Percentiles rank a stretch among this genome's conserved stretches.
phyloP scores from a whole-genome alignment of 2,797 vertebrate genomes.

The Garrulus glandarius region DNA sequence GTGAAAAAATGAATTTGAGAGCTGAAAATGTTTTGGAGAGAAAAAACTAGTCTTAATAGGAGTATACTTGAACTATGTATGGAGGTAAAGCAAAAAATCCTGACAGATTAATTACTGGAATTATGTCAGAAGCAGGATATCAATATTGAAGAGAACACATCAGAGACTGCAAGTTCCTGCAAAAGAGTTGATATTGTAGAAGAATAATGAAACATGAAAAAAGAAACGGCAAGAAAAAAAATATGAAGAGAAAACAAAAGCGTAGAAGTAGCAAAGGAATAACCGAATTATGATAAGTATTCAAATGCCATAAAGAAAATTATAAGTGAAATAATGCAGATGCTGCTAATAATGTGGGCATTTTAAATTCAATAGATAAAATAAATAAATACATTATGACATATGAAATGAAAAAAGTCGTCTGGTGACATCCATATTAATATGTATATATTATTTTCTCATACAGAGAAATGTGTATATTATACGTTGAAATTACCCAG shows the following conservation, averaged over 20 bases:
- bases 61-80: background rate
- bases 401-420: background rate
- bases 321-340: background rate
- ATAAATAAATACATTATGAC: background rate
- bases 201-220: background rate
- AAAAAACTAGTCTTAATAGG: background rate
- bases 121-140: background rate
- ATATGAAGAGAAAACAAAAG: background rate
- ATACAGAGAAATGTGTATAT: background rate
- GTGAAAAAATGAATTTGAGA: background rate
- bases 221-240: background rate
- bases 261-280: background rate
- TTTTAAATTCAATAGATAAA: background rate
- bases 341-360: background rate
- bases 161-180: background rate
- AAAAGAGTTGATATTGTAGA: background rate
- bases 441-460: background rate
- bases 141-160: background rate
- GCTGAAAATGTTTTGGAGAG: background rate
- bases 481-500: background rate
- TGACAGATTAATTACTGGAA: background rate
- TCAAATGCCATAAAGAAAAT: background rate
- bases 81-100: background rate
- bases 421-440: background rate
- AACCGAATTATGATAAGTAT: background rate